Base-by-base conservation (phyloP, 2,113 vertebrate species). In the Scopus umbretta region DNA sequence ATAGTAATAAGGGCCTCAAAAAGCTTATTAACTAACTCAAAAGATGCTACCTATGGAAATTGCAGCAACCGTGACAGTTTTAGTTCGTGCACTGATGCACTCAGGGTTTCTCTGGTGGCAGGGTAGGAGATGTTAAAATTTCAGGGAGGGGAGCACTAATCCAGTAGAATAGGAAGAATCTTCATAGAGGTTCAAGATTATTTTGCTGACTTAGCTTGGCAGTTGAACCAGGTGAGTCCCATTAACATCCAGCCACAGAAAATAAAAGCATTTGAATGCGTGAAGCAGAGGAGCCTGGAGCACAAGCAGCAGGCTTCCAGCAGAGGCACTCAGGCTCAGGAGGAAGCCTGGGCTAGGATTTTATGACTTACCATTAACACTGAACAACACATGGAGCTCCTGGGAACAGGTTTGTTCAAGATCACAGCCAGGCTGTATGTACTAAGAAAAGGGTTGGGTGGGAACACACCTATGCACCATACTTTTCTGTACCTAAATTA, bases 1-100 rank as follows among this genome's bases (percentile, higher is more conserved):
- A 49, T 25, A 95, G 75, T 67, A 96, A 95, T 86, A 97, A 96
- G 67, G 78, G 19, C 23, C 59, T 92, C 92, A 80, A 74, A 92
- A 91, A 74, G 6, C 80, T 91, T 40, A 66, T 72, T 72, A 90
- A 62, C 18, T 30, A 88, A 71, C 9, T 71, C 1, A 0, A 80
- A 70, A 75, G n/a, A 23, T 20, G 17, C 14, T 80, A 47, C 74
- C 74, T 67, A 11, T 18, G 15, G 74, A 91, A 95, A 79, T 4
- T 30, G 32, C 36, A 80, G 21, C 1, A 5, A 20, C 13, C 3
- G 3, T 32, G 16, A 50, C 30, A 32, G 70, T 22, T 84, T 63
- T 20, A 34, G 20, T 26, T 93, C 50, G 45, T 88, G 21, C 22
- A 61, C 16, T 49, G 49, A 16, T 30, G n/a, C n/a, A n/a, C 71